phyloP scores from a whole-genome alignment of 92 coral and sea anemone species.

The Hydrozoanthus gracilis region DNA sequence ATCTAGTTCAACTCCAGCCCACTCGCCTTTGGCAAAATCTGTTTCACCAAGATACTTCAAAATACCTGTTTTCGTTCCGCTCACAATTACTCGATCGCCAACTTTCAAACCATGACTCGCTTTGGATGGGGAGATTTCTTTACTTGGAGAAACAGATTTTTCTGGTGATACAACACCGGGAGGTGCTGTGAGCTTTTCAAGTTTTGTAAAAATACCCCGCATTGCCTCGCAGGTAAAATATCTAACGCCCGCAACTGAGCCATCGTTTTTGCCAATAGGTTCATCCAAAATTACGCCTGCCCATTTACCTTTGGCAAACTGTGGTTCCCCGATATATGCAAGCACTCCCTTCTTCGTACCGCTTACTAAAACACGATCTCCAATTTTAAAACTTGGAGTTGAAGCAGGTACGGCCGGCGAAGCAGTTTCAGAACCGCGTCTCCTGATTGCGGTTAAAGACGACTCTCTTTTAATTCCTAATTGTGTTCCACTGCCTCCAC shows the following conservation, averaged over 20 bases:
- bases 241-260: slow-evolving; percentile 92
- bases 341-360: slow-evolving; percentile 91
- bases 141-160: slow-evolving; percentile 45
- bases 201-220: slow-evolving; percentile 94
- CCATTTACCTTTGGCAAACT: slow-evolving; percentile 98
- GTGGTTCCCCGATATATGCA: slow-evolving; percentile 94
- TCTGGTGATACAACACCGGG: slow-evolving; percentile 67
- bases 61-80: slow-evolving; percentile 88
- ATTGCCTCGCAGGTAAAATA: slow-evolving; percentile 89
- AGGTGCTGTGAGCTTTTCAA: slow-evolving; percentile 86
- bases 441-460: slow-evolving; percentile 50
- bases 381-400: slow-evolving; percentile 76
- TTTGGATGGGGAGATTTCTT: slow-evolving; percentile 25
- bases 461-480: slow-evolving; percentile 48
- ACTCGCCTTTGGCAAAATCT: slow-evolving; percentile 96
- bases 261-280: slow-evolving; percentile 91
- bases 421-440: slow-evolving; percentile 65
- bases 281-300: slow-evolving; percentile 95
- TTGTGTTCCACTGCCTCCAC: slow-evolving; percentile 68
- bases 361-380: slow-evolving; percentile 96
- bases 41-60: slow-evolving; percentile 91
- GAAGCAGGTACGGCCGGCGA: slow-evolving; percentile 68
- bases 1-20: slow-evolving; percentile 96
- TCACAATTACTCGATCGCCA: slow-evolving; percentile 93
- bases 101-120: slow-evolving; percentile 74